Base-by-base conservation (phyloP, 1,140 invertebrate species). In the Drosophila malerkotliana region DNA sequence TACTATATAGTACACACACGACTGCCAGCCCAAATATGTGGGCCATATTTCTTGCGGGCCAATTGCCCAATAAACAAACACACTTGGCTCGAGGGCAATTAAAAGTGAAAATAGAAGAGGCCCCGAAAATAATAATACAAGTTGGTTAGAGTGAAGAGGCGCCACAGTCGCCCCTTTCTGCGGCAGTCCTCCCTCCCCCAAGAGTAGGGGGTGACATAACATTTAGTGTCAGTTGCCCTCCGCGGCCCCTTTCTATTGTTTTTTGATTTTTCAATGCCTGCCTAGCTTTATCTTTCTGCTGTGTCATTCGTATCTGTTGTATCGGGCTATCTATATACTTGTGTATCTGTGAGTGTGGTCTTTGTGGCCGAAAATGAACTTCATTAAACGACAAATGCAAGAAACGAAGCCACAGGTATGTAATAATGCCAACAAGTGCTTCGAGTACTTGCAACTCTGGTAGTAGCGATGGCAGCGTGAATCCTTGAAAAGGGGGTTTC, bases 31-130 rank as follows among this genome's bases (percentile, higher is more conserved):
- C 3, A 1, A 14, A 45, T 58, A 21, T 18, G 57, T 18, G 69
- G 28, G 64, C 54, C 44, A 48, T 56, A 32, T 39, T 32, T 68
- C 44, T 55, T 21, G 34, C 26, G 34, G 48, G 54, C 45, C 41
- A 56, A 58, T 83, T 82, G 59, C 71, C 72, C 51, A 79, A 83
- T 76, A 49, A 64, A 64, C 61, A 49, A 59, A 79, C 57, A 75
- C 60, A 57, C 53, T 66, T 53, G 57, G 60, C 76, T 58, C 39
- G 59, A 60, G 57, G 61, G 72, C 75, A 83, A 79, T 78, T 74
- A 83, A 80, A 80, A 85, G 80, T 80, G 62, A 80, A 85, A 71
- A 75, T 82, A 64, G 62, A 62, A 66, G 67, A 60, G 53, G 59
- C 58, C 15, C 14, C 21, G 8, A 47, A 15, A 34, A 14, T 47